Conservation (phyloP, 1,140 invertebrate genomes). For the Bombus superbus region DNA sequence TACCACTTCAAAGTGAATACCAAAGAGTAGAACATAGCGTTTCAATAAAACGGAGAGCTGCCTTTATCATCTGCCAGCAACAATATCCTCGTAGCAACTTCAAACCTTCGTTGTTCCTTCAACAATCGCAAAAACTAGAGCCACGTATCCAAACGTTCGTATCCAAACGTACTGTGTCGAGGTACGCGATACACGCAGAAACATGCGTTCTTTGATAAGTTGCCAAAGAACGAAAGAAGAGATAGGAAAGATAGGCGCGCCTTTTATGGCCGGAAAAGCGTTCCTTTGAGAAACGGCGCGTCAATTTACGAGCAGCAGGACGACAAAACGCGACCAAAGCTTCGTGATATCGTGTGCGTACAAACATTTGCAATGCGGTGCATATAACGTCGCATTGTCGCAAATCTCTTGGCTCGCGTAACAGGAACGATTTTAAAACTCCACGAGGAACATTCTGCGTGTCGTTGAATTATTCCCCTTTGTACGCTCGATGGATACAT, state of each 20-base stretch:
- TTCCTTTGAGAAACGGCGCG: constrained; percentile 40
- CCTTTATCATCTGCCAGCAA: not conserved
- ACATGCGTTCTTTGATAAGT: constrained; percentile 27
- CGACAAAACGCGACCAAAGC: constrained; percentile 5
- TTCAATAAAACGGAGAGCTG: not conserved
- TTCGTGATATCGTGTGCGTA: not conserved
- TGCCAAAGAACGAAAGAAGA: constrained; percentile 17
- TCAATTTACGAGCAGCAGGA: constrained; percentile 39
- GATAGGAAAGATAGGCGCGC: not conserved
- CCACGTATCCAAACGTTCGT: not conserved
- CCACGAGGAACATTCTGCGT: not conserved
- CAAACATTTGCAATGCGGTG: not conserved
- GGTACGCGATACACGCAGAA: not conserved
- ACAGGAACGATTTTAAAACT: constrained; percentile 19
- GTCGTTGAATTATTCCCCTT: constrained; percentile 39
- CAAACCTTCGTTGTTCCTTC: not conserved
- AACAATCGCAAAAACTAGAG: not conserved
- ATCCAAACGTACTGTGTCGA: not conserved
- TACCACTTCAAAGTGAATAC: too few species aligned
- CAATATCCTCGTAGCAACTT: not conserved
- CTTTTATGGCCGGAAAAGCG: not conserved
- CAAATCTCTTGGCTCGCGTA: constrained; percentile 17
- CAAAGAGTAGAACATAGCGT: not conserved
- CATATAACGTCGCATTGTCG: constrained; percentile 10
- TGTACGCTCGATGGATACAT: not conserved